Evolutionary conservation across 2,888 invertebrate genomes (phyloP).

Genomic region (Amphipoea oculea): DNA sequence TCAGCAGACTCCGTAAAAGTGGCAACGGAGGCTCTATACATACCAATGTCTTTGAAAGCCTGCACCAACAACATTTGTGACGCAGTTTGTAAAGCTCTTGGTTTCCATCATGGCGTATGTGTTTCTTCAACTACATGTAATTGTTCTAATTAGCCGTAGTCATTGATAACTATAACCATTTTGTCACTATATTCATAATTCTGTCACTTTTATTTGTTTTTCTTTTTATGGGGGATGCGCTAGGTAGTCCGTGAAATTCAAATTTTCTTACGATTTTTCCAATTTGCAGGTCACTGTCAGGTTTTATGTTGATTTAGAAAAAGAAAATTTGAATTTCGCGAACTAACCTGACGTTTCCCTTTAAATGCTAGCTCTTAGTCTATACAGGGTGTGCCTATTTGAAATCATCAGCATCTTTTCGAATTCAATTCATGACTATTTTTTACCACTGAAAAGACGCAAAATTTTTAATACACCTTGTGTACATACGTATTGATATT

Average conservation of each 20-base stretch:
- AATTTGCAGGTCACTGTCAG: no score
- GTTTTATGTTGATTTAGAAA: no score
- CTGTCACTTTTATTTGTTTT: neutral
- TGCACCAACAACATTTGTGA: conserved; percentile 29
- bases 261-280: no score
- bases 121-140: conserved; percentile 35
- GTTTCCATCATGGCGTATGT: conserved; percentile 45
- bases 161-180: neutral
- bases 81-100: conserved; percentile 24
- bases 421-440: neutral
- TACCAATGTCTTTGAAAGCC: conserved; percentile 42
- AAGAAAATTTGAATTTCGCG: neutral
- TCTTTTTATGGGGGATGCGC: neutral
- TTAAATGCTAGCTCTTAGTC: neutral
- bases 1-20: conserved; percentile 16
- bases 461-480: neutral
- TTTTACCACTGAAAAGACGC: neutral
- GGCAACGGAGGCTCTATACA: conserved; percentile 38
- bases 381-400: neutral
- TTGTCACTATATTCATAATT: neutral
- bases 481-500: neutral
- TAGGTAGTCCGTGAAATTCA: neutral
- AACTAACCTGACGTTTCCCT: neutral
- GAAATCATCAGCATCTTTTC: neutral
- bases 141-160: conserved; percentile 34